Evolutionary conservation across 2,797 vertebrate species (phyloP), one percentile per base, ranked within the genome.

Genomic region (Gobio occitaniae): DNA sequence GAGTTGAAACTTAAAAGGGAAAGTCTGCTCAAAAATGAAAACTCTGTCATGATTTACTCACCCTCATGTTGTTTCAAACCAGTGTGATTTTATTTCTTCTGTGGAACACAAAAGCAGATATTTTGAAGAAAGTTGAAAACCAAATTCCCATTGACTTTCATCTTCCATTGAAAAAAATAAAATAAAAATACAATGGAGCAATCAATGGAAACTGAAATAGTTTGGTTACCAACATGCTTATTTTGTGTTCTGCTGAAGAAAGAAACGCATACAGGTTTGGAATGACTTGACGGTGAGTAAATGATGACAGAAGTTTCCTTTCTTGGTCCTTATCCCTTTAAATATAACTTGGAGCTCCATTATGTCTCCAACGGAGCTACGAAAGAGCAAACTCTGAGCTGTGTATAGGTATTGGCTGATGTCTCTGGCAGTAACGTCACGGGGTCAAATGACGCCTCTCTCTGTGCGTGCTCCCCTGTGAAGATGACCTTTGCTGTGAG

Each of bases 401-500:
- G 78, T 80, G 69, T 65, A 61, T 65, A 61, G 68, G 71, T 66
- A 81, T 80, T 87, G 87, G 89, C 86, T 86, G 86, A 88, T 47
- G 54, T 89, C 66, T 74, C 29, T 76, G 76, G 48, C 41, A 16
- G 38, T 78, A 81, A 86, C 85, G 56, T 86, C 77, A 85, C 77
- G 19, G 52, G 85, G 84, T 87, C 85, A 88, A 79, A 84, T 86
- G 88, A 87, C 82, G 56, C 83, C 83, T 71, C 72, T 76, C 74
- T 90, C 85, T 87, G 47, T 65, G 80, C 21, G 63, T 54, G 41
- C 87, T 87, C 83, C 80, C 83, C 86, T 86, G 84, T 86, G 78
- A 87, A 89, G 82, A 86, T 87, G 87, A 87, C 82, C 86, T 87
- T 86, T 86, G 85, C 78, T 76, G 48, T 61, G 74, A 83, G 47